phyloP scores from a whole-genome alignment of 2,797 vertebrate species.

The Scyliorhinus canicula region DNA sequence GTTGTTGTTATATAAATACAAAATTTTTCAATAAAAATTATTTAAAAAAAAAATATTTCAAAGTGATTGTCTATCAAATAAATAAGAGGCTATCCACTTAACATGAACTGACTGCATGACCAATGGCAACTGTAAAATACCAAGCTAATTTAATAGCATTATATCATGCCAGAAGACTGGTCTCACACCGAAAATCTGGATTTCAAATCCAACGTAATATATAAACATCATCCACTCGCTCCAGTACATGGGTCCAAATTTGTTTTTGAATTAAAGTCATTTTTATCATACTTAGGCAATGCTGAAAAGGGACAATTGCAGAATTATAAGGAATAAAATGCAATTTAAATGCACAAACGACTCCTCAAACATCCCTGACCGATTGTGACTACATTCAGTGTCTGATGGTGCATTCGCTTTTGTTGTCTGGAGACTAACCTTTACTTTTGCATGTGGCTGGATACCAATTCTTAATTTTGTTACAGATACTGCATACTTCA shows the following conservation, averaged over 20 bases:
- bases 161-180: neutral
- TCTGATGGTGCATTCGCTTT: neutral
- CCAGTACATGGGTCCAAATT: neutral
- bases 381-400: neutral
- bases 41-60: no score
- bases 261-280: neutral
- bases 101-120: neutral
- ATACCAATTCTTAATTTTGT: neutral
- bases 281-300: neutral
- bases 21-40: no score
- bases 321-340: neutral
- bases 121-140: neutral
- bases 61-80: neutral
- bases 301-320: neutral
- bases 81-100: neutral
- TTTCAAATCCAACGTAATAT: neutral
- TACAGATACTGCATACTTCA: neutral
- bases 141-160: slow-evolving; percentile 15
- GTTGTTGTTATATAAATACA: no score
- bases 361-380: neutral
- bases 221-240: neutral
- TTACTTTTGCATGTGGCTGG: neutral
- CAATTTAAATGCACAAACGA: neutral
- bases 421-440: neutral
- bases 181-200: neutral